Conservation (phyloP, 2,113 vertebrate genomes). For the Propithecus coquereli region DNA sequence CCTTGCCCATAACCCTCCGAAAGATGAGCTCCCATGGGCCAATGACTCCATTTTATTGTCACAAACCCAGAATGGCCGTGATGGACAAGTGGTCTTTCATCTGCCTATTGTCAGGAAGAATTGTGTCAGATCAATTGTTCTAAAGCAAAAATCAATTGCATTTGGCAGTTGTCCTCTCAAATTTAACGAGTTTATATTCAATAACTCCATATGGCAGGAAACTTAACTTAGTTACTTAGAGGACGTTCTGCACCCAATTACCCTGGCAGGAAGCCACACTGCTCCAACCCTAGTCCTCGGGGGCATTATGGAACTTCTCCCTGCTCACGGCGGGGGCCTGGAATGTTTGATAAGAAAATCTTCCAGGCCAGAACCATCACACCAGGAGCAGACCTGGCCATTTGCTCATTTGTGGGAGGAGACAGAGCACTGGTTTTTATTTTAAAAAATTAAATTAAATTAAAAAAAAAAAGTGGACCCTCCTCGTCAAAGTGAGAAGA, state of each 20-base stretch:
- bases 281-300: background rate
- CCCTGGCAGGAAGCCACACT: background rate
- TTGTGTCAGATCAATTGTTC: conserved; percentile 66
- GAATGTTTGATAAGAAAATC: background rate
- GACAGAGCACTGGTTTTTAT: background rate
- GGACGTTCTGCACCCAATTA: background rate
- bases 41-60: conserved; percentile 6
- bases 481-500: background rate
- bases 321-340: fast-evolving
- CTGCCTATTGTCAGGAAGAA: conserved; percentile 65
- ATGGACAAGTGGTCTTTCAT: conserved; percentile 51
- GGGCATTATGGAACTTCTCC: background rate
- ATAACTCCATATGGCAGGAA: conserved; percentile 17
- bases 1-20: background rate
- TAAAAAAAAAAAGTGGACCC: background rate
- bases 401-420: background rate
- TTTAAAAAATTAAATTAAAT: background rate
- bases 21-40: background rate
- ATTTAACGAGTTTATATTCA: conserved; percentile 64
- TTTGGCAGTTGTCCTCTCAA: conserved; percentile 60
- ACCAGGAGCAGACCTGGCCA: background rate
- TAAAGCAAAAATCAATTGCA: conserved; percentile 73
- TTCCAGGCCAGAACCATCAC: background rate
- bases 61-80: background rate
- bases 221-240: conserved; percentile 35